These are phyloP conservation scores for Sturnus vulgaris DNA, from an alignment of 2,113 vertebrate genomes.

Conservation along the genomic window DNA sequence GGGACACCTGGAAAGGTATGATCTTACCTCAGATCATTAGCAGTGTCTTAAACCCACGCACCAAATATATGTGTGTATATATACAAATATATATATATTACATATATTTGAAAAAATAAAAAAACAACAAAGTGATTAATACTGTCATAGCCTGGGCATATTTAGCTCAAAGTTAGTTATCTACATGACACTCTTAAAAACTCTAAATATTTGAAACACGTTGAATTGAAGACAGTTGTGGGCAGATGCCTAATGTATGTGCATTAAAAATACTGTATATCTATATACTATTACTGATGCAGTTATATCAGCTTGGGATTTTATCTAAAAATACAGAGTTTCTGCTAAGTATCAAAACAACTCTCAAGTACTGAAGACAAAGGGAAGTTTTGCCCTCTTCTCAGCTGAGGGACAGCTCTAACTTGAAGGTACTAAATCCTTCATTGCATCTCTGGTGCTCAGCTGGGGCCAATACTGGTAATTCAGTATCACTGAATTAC, in stretches of 20 bases:
- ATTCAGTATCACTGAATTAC: not conserved
- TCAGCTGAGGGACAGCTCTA: not conserved
- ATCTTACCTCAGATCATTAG: not conserved
- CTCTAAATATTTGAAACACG: not conserved
- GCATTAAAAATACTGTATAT: conserved; percentile 52
- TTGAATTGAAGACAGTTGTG: not conserved
- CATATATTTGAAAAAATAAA: not conserved
- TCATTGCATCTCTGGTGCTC: not conserved
- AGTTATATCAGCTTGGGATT: conserved; percentile 25
- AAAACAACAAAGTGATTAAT: not conserved
- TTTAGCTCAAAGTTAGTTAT: not conserved
- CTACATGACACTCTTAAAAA: not conserved
- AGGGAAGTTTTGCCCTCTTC: not conserved
- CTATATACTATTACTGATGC: conserved; percentile 4
- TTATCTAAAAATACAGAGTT: conserved; percentile 37
- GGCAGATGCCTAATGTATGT: not conserved
- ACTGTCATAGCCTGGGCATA: not conserved
- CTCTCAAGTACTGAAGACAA: conserved; percentile 27
- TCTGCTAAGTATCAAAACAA: conserved; percentile 58
- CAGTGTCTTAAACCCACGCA: not conserved
- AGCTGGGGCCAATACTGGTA: not conserved
- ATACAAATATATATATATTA: not conserved
- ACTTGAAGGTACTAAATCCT: not conserved
- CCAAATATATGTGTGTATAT: not conserved
- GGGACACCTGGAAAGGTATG: not conserved